Conservation (phyloP, 2,888 invertebrate genomes). For the Macrophya annulata region DNA sequence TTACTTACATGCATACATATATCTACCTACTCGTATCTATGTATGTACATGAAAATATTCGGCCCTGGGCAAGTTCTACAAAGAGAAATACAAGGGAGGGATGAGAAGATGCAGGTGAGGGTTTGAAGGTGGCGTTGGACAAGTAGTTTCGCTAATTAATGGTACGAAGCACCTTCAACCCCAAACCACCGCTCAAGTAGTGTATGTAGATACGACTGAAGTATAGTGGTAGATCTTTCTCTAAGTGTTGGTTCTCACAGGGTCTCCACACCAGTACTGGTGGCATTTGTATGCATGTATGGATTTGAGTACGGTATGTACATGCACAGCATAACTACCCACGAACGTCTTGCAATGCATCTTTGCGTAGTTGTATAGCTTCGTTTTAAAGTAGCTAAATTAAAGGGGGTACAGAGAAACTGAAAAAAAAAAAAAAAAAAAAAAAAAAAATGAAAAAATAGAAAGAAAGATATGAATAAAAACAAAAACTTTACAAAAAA, state of each 20-base stretch:
- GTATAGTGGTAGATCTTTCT: neutral
- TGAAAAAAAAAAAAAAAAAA: neutral
- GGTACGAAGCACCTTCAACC: slow-evolving; percentile 40
- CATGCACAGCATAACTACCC: neutral
- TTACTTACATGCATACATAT: neutral
- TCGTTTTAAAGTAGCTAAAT: slow-evolving; percentile 2
- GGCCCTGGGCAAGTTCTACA: neutral
- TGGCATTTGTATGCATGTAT: no score
- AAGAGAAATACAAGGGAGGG: slow-evolving; percentile 3
- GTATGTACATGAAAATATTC: neutral
- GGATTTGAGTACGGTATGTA: no score
- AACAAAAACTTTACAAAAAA: neutral
- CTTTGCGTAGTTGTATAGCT: neutral
- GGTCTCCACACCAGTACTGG: no score
- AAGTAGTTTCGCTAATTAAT: slow-evolving; percentile 59
- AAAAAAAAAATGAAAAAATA: neutral
- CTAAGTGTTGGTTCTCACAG: neutral
- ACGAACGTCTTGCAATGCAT: slow-evolving; percentile 1
- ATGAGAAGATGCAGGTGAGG: slow-evolving; percentile 9
- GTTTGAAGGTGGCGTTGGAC: slow-evolving; percentile 52
- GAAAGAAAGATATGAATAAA: neutral
- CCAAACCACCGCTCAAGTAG: slow-evolving; percentile 30
- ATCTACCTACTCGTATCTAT: neutral
- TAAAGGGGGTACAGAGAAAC: neutral
- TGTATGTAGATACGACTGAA: neutral